Conservation (phyloP, 2,113 vertebrate genomes). For the Hystrix brachyura region DNA sequence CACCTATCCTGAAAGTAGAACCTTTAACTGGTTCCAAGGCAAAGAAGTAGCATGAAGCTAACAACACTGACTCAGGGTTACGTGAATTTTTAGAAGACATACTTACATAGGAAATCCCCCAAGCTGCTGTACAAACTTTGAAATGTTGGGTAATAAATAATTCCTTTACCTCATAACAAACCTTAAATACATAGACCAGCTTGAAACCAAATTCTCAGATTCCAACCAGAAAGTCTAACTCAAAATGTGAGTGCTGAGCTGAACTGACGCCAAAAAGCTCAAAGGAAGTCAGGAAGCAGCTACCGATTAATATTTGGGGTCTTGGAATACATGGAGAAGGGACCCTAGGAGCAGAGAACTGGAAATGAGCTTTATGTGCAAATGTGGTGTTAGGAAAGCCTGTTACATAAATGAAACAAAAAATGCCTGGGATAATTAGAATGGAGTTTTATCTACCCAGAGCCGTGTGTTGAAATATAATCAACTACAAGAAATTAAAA, state of each 20-base stretch:
- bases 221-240: not conserved
- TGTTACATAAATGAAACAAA: not conserved
- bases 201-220: not conserved
- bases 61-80: not conserved
- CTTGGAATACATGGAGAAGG: not conserved
- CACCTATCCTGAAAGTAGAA: not conserved
- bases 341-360: not conserved
- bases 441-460: not conserved
- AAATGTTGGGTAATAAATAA: not conserved
- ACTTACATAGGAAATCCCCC: not conserved
- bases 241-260: not conserved
- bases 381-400: not conserved
- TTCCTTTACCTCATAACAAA: not conserved
- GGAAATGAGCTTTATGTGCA: not conserved
- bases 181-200: not conserved
- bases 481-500: slow-evolving; percentile 12
- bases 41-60: not conserved
- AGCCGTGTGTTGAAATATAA: not conserved
- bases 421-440: not conserved
- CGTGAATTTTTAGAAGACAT: not conserved
- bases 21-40: not conserved
- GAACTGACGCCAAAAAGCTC: not conserved
- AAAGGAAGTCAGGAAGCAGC: not conserved
- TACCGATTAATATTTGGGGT: not conserved
- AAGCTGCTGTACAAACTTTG: not conserved